phyloP scores from a whole-genome alignment of 2,888 invertebrate species.

The Eupithecia pulchellata region DNA sequence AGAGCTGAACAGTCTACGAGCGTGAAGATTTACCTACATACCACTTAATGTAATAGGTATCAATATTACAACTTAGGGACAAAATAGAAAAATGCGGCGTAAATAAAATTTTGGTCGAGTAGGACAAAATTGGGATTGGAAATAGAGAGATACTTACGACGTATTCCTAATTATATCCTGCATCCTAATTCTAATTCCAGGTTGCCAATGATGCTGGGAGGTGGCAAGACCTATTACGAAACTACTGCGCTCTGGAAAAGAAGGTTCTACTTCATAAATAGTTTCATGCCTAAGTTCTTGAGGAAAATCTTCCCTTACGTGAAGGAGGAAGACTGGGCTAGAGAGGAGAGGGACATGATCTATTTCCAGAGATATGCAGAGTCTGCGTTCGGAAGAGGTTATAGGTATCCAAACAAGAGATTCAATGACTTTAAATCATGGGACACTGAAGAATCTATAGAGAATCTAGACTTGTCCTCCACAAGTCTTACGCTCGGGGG shows the following conservation, averaged over 20 bases:
- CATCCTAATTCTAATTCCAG: conserved; percentile 1
- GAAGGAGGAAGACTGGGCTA: neutral
- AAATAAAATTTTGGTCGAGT: no score
- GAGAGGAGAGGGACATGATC: neutral
- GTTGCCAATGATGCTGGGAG: conserved; percentile 3
- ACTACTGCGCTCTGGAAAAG: neutral
- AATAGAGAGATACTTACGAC: no score
- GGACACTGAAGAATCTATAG: conserved; percentile 1
- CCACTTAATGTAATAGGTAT: no score
- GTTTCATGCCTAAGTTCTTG: neutral
- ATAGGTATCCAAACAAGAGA: conserved; percentile 21
- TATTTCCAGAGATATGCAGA: conserved; percentile 8
- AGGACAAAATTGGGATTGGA: no score
- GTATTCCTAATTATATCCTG: no score
- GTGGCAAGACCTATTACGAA: neutral
- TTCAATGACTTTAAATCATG: conserved; percentile 17
- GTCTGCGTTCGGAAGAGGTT: conserved; percentile 4
- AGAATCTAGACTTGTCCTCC: neutral
- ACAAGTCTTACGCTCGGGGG: neutral
- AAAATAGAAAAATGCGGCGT: no score
- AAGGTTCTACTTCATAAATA: conserved; percentile 6
- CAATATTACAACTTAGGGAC: no score
- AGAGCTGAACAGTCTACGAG: no score
- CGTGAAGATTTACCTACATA: no score
- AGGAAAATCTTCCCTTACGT: neutral